Percentiles rank a stretch among this genome's conserved stretches.
phyloP scores from a whole-genome alignment of 2,113 vertebrate genomes.

The Zootoca vivipara region DNA sequence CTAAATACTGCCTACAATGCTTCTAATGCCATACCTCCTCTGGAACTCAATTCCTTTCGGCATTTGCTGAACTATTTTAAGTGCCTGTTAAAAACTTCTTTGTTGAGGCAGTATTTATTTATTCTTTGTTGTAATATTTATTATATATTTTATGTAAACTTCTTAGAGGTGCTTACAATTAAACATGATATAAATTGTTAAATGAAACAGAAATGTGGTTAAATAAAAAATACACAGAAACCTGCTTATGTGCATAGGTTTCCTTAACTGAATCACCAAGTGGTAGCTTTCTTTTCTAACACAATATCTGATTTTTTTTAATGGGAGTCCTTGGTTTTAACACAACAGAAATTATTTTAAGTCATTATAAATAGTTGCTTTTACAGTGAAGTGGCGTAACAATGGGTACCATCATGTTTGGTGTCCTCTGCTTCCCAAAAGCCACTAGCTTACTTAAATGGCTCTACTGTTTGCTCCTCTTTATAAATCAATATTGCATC shows the following conservation, averaged over 20 bases:
- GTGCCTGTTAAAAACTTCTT: no score
- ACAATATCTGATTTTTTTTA: constrained; percentile 51
- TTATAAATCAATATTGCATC: not conserved
- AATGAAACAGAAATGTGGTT: no score
- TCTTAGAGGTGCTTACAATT: no score
- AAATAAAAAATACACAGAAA: not conserved
- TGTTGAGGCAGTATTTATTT: no score
- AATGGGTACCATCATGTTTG: not conserved
- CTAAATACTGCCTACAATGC: no score
- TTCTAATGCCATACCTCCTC: not conserved
- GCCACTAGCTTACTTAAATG: not conserved
- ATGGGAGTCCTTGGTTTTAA: constrained; percentile 33
- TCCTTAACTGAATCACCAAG: constrained; percentile 38
- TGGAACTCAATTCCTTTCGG: no score
- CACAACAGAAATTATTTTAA: constrained; percentile 13
- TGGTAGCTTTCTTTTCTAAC: constrained; percentile 53
- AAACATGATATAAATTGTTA: no score
- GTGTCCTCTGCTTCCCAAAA: not conserved
- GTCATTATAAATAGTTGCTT: not conserved
- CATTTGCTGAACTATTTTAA: no score
- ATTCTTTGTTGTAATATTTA: no score
- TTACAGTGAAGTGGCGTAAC: not conserved
- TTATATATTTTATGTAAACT: no score
- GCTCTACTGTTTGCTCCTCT: not conserved
- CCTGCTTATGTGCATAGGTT: not conserved